These are phyloP conservation scores for Andricus quercusramuli DNA, from an alignment of 2,888 invertebrate genomes.

Conservation along the genomic window DNA sequence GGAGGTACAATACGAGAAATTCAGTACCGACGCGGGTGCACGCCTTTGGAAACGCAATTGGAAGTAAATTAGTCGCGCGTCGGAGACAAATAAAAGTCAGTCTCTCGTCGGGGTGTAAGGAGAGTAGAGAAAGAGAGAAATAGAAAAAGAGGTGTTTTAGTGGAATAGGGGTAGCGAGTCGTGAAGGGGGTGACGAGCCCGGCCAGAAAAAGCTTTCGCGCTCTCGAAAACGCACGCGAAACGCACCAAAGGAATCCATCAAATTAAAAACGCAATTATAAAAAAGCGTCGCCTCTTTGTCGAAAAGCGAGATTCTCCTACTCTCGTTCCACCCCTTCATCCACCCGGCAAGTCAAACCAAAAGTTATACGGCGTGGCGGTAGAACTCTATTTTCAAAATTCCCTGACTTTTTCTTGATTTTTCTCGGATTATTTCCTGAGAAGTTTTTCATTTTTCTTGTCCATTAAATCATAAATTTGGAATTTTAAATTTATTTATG, in stretches of 20 bases:
- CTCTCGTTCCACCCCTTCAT: constrained; percentile 44
- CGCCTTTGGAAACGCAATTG: constrained; percentile 61
- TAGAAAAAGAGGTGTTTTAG: constrained; percentile 32
- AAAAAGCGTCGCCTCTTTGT: constrained; percentile 74
- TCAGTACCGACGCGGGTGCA: constrained; percentile 49
- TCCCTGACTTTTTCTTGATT: too few species aligned
- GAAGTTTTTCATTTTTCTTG: too few species aligned
- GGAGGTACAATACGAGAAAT: constrained; percentile 43
- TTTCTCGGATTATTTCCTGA: too few species aligned
- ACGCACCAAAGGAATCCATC: constrained; percentile 74
- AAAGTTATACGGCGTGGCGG: constrained; percentile 2
- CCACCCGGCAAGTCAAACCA: constrained; percentile 25
- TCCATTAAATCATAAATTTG: too few species aligned
- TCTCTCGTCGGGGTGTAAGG: constrained; percentile 41
- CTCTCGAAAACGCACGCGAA: constrained; percentile 26
- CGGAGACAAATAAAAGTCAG: constrained; percentile 36
- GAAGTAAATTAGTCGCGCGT: constrained; percentile 66
- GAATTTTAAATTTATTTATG: too few species aligned
- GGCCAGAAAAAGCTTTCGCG: constrained; percentile 33
- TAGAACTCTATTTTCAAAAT: too few species aligned
- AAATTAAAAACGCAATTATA: constrained; percentile 78
- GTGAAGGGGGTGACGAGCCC: constrained; percentile 41
- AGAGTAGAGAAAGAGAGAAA: constrained; percentile 14
- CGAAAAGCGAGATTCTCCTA: constrained; percentile 66
- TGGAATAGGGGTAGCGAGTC: constrained; percentile 34